Percentiles rank a stretch among this genome's conserved stretches.
These are phyloP conservation scores for Pollachius pollachius DNA, from an alignment of 2,113 vertebrate genomes.

Conservation along the genomic window DNA sequence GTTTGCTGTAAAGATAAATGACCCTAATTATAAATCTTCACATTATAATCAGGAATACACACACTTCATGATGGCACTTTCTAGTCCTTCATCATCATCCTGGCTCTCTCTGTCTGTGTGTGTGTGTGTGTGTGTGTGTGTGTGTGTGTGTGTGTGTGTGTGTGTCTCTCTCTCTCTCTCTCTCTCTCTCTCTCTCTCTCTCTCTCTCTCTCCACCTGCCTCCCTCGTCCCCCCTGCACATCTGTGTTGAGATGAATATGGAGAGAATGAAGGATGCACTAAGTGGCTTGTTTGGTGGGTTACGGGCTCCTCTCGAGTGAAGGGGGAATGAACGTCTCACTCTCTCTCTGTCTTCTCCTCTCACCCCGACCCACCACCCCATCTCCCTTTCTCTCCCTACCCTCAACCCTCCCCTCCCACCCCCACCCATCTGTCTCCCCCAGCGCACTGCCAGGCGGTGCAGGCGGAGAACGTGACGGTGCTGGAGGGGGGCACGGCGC, in stretches of 20 bases:
- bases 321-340: conserved; percentile 29
- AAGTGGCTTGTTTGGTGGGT: conserved; percentile 48
- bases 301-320: conserved; percentile 34
- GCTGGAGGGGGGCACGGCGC: conserved; percentile 84
- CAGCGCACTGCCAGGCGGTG: conserved; percentile 81
- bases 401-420: conserved; percentile 1
- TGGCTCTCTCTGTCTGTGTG: conserved; percentile 18
- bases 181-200: conserved; percentile 9
- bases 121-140: background rate
- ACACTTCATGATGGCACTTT: background rate
- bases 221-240: conserved; percentile 14
- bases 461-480: conserved; percentile 91
- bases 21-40: too few species aligned
- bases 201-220: background rate
- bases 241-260: conserved; percentile 42
- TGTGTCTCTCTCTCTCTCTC: conserved; percentile 23
- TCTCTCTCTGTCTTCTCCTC: conserved; percentile 2
- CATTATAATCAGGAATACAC: too few species aligned
- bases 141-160: conserved; percentile 24
- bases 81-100: conserved; percentile 4
- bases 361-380: too few species aligned
- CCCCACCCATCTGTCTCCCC: conserved; percentile 25
- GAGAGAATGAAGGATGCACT: conserved; percentile 45
- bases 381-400: conserved; percentile 16
- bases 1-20: conserved; percentile 13